Evolutionary conservation across 2,888 invertebrate species (phyloP).

Genomic region (Leptopterna dolabrata): DNA sequence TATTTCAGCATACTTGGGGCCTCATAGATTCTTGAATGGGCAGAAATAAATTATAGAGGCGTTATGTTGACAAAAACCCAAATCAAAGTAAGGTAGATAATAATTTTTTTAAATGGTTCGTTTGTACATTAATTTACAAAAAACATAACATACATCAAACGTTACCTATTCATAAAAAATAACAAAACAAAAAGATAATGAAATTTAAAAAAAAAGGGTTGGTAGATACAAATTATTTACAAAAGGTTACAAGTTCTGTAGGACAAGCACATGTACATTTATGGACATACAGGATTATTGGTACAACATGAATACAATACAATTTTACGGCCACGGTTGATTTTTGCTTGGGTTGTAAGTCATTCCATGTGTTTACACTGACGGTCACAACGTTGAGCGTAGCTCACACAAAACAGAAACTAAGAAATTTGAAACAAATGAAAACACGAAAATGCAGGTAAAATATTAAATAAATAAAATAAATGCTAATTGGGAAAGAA

Average conservation of each 20-base stretch:
- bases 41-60: constrained; percentile 30
- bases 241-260: not conserved
- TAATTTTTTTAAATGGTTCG: no score
- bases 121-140: not conserved
- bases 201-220: not conserved
- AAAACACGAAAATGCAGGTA: not conserved
- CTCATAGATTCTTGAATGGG: not conserved
- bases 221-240: not conserved
- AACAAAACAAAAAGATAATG: no score
- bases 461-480: not conserved
- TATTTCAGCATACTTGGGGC: not conserved
- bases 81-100: not conserved
- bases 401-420: not conserved
- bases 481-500: not conserved
- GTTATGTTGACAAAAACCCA: not conserved
- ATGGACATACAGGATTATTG: constrained; percentile 14
- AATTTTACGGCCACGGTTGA: not conserved
- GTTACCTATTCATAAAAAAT: no score
- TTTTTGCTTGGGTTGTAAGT: not conserved
- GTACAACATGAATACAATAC: constrained; percentile 3
- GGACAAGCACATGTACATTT: constrained; percentile 35
- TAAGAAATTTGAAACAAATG: not conserved
- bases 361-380: not conserved
- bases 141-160: constrained; percentile 8
- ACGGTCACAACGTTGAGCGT: not conserved